Evolutionary conservation across 1,140 invertebrate species (phyloP), one percentile per base, ranked within the genome.

Genomic region (Grapholita molesta): DNA sequence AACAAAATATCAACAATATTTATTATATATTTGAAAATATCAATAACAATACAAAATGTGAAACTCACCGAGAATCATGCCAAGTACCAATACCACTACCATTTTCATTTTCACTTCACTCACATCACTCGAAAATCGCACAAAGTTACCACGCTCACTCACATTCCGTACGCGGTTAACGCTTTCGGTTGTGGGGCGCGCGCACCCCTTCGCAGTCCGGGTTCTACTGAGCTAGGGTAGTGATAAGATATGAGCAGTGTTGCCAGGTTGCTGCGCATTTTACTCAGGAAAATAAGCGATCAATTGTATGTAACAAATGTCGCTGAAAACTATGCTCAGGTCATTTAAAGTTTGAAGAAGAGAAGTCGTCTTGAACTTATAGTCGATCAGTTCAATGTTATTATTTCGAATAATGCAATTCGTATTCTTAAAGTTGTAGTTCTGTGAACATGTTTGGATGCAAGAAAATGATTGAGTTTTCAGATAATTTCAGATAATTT

Each of bases 41-140:
- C n/a, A 30, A 30, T 7, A 30, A 3, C 28, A 7, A 9, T 15
- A 21, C 7, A 9, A 21, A 48, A 48, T 21, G 12, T 48, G 7
- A 23, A 28, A 67, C 66, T 67, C 42, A 67, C 66, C 66, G 15
- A 67, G 4, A 28, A 52, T 53, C 38, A 67, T 67, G 42, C 66
- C 66, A 12, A 67, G 7, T 18, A 67, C 52, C 35, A 67, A 21
- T 15, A 67, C n/a, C 66, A 53, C 42, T 48, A 67, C 66, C 66
- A 67, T 67, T 61, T 30, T 30, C 42, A 66, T 66, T 23, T 67
- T 67, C 66, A 67, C 66, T 67, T 25, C 42, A 28, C 25, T 1
- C 42, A 48, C 66, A 67, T 48, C n/a, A 67, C 64, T 33, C n/a
- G n/a, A 21, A 21, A 35, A 5, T n/a, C 18, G 6, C 53, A 57